Evolutionary conservation across 2,113 vertebrate genomes (phyloP).

Genomic region (Tor tambroides): DNA sequence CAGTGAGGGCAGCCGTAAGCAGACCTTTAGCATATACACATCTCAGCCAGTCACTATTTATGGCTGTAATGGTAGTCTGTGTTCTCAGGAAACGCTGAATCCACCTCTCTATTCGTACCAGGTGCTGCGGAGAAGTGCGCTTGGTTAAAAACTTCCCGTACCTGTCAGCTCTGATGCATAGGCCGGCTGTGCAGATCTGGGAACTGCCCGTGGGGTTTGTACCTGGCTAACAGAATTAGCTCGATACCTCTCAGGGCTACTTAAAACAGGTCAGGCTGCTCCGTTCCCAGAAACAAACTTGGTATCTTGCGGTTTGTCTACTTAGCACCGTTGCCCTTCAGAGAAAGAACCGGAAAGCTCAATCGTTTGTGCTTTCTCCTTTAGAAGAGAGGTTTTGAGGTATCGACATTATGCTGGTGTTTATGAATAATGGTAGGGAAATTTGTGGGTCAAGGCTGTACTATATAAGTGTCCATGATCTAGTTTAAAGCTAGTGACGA

Average conservation of each 20-base stretch:
- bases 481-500: not conserved
- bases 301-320: slow-evolving; percentile 12
- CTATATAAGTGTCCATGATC: not conserved
- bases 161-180: slow-evolving; percentile 64
- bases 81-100: slow-evolving; percentile 72
- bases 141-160: slow-evolving; percentile 66
- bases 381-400: not conserved
- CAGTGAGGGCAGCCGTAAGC: slow-evolving; percentile 29
- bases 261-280: slow-evolving; percentile 12
- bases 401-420: not conserved
- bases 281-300: not conserved
- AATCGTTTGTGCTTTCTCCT: not conserved
- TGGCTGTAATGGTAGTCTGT: slow-evolving; percentile 71
- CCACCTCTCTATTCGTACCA: slow-evolving; percentile 65
- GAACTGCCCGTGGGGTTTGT: slow-evolving; percentile 22
- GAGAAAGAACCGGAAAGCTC: not conserved
- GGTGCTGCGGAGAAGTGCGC: slow-evolving; percentile 70
- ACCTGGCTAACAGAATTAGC: slow-evolving; percentile 36
- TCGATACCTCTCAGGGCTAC: slow-evolving; percentile 37
- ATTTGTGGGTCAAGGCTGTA: too few relatives aligned
- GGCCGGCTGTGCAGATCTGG: slow-evolving; percentile 37
- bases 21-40: slow-evolving; percentile 62
- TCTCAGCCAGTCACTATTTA: slow-evolving; percentile 64
- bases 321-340: not conserved
- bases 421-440: too few relatives aligned